Evolutionary conservation across 2,113 vertebrate species (phyloP).

Genomic region (Tachysurus fulvidraco): DNA sequence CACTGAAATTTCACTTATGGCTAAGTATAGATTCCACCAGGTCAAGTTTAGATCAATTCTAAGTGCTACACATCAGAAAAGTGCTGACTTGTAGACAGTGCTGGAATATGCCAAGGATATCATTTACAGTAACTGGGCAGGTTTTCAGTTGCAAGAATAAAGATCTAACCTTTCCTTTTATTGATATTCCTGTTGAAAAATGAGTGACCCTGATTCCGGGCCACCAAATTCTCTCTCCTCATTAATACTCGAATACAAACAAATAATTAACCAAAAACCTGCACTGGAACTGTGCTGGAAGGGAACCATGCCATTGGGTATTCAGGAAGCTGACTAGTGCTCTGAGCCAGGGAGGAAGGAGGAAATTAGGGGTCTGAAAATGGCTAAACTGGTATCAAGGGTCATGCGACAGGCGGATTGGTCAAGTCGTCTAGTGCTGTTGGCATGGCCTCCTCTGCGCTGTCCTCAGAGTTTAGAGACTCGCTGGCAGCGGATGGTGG

Average conservation of each 20-base stretch:
- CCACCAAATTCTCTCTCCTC: neutral
- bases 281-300: slow-evolving; percentile 34
- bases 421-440: slow-evolving; percentile 50
- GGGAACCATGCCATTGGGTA: slow-evolving; percentile 24
- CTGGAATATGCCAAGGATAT: slow-evolving; percentile 54
- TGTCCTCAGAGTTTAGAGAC: slow-evolving; percentile 53
- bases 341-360: slow-evolving; percentile 35
- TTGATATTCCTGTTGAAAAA: neutral
- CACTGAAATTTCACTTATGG: neutral
- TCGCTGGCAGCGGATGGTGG: slow-evolving; percentile 64
- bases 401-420: slow-evolving; percentile 66
- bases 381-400: slow-evolving; percentile 27
- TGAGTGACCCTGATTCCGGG: neutral
- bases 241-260: neutral
- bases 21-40: slow-evolving; percentile 17
- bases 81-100: slow-evolving; percentile 42
- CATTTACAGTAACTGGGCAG: slow-evolving; percentile 53
- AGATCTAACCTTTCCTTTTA: neutral
- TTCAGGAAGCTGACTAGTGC: slow-evolving; percentile 23
- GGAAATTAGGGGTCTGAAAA: slow-evolving; percentile 23
- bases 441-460: slow-evolving; percentile 55
- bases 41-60: neutral
- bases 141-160: slow-evolving; percentile 41
- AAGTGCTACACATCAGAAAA: slow-evolving; percentile 40
- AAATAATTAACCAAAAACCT: slow-evolving; percentile 49